These are phyloP conservation scores for Microcebus jonahi DNA, from an alignment of 2,113 vertebrate genomes.

Conservation along the genomic window DNA sequence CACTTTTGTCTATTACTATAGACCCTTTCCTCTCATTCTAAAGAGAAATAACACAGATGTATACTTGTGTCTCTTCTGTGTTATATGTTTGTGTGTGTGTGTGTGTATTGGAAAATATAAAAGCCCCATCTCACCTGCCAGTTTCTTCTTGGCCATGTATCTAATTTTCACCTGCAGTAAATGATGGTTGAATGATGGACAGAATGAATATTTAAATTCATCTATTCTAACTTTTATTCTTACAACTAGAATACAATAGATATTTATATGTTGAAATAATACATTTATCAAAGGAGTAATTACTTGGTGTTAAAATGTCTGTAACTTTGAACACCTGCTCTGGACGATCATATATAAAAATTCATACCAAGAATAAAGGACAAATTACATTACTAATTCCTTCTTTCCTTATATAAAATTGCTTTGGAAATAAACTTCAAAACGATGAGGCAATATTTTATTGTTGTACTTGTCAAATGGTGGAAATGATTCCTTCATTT, in stretches of 20 bases:
- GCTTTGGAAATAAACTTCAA: not conserved
- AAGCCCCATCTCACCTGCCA: not conserved
- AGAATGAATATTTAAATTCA: not conserved
- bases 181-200: not conserved
- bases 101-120: not conserved
- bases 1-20: not conserved
- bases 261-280: not conserved
- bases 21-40: not conserved
- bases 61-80: not conserved
- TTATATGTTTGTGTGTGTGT: not conserved
- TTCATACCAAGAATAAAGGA: not conserved
- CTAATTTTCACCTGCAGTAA: not conserved
- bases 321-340: not conserved
- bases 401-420: slow-evolving; percentile 6
- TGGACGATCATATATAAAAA: not conserved
- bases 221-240: not conserved
- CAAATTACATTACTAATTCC: not conserved
- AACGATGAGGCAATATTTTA: not conserved
- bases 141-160: not conserved
- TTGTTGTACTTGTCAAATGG: not conserved
- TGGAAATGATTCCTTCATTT: not conserved
- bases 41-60: not conserved
- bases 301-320: slow-evolving; percentile 9
- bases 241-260: not conserved
- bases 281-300: not conserved